A percentile compares a stretch with the other conserved stretches of the same genome.
These are phyloP conservation scores for Lycaon pictus DNA, from an alignment of 2,113 vertebrate species.

Conservation along the genomic window DNA sequence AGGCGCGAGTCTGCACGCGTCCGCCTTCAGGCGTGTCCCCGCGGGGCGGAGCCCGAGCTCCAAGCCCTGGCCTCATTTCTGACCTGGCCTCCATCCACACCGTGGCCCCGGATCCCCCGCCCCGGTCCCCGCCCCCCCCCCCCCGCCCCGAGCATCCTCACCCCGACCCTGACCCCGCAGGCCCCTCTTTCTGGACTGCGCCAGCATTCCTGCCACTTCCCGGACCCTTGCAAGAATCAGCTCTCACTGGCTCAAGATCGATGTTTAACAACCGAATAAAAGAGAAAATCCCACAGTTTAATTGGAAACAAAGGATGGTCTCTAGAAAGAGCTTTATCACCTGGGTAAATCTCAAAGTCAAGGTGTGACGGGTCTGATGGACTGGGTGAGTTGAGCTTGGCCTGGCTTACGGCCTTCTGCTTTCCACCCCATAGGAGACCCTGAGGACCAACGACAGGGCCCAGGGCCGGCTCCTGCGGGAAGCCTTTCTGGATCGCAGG, in stretches of 20 bases:
- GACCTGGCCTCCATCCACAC: not conserved
- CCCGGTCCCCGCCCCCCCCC: too few species aligned
- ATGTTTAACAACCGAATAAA: not conserved
- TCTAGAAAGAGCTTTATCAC: constrained; percentile 24
- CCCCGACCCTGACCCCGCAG: not conserved
- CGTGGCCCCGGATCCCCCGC: accelerated
- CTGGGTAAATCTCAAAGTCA: constrained; percentile 20
- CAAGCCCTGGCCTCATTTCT: not conserved
- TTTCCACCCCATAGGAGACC: not conserved
- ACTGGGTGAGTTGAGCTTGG: not conserved
- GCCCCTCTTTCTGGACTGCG: not conserved
- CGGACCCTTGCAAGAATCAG: not conserved
- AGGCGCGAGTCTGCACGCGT: accelerated
- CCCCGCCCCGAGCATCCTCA: too few species aligned
- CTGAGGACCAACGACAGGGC: not conserved
- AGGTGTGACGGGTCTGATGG: constrained; percentile 41
- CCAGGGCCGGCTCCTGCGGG: not conserved
- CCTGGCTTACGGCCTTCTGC: not conserved
- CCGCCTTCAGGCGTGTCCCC: not conserved
- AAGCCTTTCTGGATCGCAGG: not conserved
- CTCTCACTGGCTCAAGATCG: not conserved
- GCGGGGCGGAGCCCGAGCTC: not conserved
- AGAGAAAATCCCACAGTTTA: constrained; percentile 2
- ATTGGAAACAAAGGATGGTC: constrained; percentile 34
- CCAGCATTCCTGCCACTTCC: not conserved